Evolutionary conservation across 2,888 invertebrate species (phyloP), one percentile per base, ranked within the genome.

Genomic region (Emmelina monodactyla): DNA sequence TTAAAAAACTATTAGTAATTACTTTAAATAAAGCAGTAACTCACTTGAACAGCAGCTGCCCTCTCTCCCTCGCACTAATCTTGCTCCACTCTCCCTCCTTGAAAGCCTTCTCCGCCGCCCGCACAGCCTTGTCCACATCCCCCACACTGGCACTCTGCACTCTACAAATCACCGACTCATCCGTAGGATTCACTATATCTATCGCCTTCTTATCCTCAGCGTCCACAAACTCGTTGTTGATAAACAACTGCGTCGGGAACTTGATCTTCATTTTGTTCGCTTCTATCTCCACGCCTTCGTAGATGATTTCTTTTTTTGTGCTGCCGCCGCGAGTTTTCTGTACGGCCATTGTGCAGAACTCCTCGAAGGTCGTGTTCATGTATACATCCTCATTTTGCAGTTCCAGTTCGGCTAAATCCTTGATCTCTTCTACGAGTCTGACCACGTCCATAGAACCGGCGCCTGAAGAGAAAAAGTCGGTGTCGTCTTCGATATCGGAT

Each of bases 391-490:
- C 94, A 56, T 94, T 94, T 55, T 91, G 88, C 7, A 98, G 58
- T 33, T 88, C 86, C 1, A 95, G 68, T 42, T 85, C 85, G 6
- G 90, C 83, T 22, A 88, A 76, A 42, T 94, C 93, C 59, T 92
- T 93, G 0, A 96, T 85, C 75, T 97, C 97, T 69, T 97, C 97
- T 0, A 97, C 89, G 33, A 97, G 62, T 50, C 93, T 83, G 1
- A 97, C 95, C 2, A 97, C 96, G 63, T 98, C 97, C 94, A 98
- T 97, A 5, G 97, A 97, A 1, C 94, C 94, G n/a, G 94, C 97
- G 9, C 97, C 97, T n/a, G 86, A 86, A 1, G 85, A 86, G 67
- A 98, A 97, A 76, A 98, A 97, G 58, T 97, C 96, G 0, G 94
- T 93, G 2, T 87, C 86, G 6, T 87, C 84, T 7, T 89, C 86